Percentiles rank a stretch among this genome's conserved stretches.
phyloP scores from a whole-genome alignment of 2,113 vertebrate genomes.

The Antennarius striatus region DNA sequence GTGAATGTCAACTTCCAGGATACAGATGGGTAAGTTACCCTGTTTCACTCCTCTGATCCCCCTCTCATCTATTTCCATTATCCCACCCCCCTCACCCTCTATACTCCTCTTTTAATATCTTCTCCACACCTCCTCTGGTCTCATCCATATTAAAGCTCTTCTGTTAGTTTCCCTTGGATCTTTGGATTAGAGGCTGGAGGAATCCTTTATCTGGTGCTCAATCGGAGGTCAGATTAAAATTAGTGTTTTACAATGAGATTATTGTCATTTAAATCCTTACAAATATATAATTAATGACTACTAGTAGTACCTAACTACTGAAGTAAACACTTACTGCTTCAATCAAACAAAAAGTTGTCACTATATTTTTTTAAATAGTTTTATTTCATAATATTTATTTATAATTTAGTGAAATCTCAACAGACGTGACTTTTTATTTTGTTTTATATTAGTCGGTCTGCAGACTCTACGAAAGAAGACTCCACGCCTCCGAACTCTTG shows the following conservation, averaged over 20 bases:
- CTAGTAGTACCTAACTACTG: no score
- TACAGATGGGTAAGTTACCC: conserved; percentile 78
- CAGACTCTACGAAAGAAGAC: no score
- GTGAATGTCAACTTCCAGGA: conserved; percentile 84
- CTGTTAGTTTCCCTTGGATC: conserved; percentile 24
- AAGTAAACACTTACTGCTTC: no score
- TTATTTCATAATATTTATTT: no score
- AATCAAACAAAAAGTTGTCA: no score
- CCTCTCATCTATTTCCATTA: neutral
- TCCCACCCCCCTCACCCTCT: neutral
- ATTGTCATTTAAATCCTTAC: no score
- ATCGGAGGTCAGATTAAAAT: conserved; percentile 10
- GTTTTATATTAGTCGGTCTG: no score
- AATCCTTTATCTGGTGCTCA: conserved; percentile 38
- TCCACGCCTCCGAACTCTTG: no score
- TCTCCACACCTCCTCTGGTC: neutral
- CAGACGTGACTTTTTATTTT: no score
- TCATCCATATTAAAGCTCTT: conserved; percentile 31
- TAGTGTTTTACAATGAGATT: neutral
- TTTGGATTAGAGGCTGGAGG: conserved; percentile 27
- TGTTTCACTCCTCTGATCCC: neutral
- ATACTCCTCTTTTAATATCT: neutral
- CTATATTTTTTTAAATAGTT: no score
- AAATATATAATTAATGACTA: no score
- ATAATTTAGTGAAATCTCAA: no score